Evolutionary conservation across 2,888 invertebrate species (phyloP).

Genomic region (Agriopis aurantiaria): DNA sequence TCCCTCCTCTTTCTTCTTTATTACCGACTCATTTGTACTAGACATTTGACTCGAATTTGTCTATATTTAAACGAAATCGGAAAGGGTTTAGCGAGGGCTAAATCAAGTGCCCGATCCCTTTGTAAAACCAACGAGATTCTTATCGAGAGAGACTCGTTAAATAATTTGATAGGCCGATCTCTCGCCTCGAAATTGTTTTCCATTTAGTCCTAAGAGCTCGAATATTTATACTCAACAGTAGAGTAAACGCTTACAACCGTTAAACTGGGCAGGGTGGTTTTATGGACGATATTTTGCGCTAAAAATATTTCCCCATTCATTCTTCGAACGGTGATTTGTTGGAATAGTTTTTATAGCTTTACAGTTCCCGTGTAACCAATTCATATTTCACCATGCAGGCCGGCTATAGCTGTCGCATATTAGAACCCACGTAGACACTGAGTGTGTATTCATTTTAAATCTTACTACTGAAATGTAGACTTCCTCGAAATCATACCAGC

Average conservation of each 20-base stretch:
- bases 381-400: slow-evolving; percentile 24
- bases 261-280: slow-evolving; percentile 33
- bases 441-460: neutral
- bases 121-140: slow-evolving; percentile 39
- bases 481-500: no score
- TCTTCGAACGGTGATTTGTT: slow-evolving; percentile 35
- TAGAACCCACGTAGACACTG: neutral
- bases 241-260: slow-evolving; percentile 38
- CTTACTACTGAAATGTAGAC: no score
- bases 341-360: slow-evolving; percentile 35
- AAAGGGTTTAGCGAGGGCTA: slow-evolving; percentile 51
- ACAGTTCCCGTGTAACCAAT: slow-evolving; percentile 36
- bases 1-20: slow-evolving; percentile 67
- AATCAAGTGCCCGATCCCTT: slow-evolving; percentile 47
- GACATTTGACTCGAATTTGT: slow-evolving; percentile 62
- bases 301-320: slow-evolving; percentile 37
- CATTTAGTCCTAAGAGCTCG: slow-evolving; percentile 40
- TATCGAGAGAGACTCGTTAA: slow-evolving; percentile 43
- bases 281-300: slow-evolving; percentile 31
- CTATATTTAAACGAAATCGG: slow-evolving; percentile 53
- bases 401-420: slow-evolving; percentile 8
- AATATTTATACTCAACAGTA: slow-evolving; percentile 35
- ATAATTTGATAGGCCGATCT: slow-evolving; percentile 43
- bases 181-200: slow-evolving; percentile 40
- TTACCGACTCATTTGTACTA: slow-evolving; percentile 69